Base-by-base conservation (phyloP, 1,140 invertebrate genomes). In the Trachymyrmex septentrionalis region DNA sequence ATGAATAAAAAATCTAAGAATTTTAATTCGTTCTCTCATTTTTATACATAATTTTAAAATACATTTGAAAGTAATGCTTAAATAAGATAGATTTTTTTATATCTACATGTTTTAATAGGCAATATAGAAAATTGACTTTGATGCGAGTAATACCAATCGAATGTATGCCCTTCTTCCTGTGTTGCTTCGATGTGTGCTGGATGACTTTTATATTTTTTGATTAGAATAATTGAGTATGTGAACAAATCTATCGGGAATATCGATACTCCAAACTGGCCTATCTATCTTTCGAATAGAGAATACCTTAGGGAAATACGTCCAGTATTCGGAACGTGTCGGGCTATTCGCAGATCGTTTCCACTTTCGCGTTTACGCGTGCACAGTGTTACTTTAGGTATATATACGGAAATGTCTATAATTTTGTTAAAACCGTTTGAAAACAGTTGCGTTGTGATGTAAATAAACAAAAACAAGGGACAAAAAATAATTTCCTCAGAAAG, bases 221-320 rank as follows among this genome's bases (percentile, higher is more conserved):
- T n/a, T 81, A 50, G 53, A 30, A 57, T 50, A 44, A 82, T 87
- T 85, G 86, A 66, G 48, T 34, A 59, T 50, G 53, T 55, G 57
- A 90, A 53, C 69, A 57, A 85, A 90, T 90, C 59, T 76, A 55
- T 85, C 61, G 78, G 6, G n/a, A 38, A 82, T 76, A 72, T 86
- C 81, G 81, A 90, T 87, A 86, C 63, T 81, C 50, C 3, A 50
- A 27, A n/a, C 19, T 27, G 66, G 53, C 44, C 78, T 66, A 82
- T 88, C 75, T 63, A 59, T 90, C 88, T 88, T 77, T 44, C 19
- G 50, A 66, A 80, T 84, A 30, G 82, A 88, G 44, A 88, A 86
- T 64, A 78, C 88, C 72, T 82, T 55, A 59, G 89, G 86, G 89
- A 90, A 90, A 90, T 90, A 88, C 78, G 57, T 90, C 76, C 59